Base-by-base conservation (phyloP, 2,113 vertebrate genomes). In the Haplochromis vanheusdeni region DNA sequence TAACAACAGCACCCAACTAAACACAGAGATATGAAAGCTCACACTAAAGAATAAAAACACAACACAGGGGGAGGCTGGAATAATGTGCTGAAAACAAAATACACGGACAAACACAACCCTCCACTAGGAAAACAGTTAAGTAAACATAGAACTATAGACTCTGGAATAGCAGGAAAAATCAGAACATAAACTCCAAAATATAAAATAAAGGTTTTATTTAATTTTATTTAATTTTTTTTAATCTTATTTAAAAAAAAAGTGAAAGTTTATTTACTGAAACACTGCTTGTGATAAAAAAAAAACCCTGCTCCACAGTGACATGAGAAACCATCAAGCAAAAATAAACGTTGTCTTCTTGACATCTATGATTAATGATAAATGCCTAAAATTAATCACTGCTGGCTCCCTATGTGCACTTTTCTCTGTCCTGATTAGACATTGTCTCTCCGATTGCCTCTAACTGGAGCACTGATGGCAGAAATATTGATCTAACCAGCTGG, bases 201-300 rank as follows among this genome's bases (percentile, higher is more conserved):
- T 42, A 23, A 26, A 42, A 23, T 9, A 70, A 70, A 14, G 33
- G 1, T 16, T 58, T 58, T 9, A 5, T 26, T 56, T 5, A 58
- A 16, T 56, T 56, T 28, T 1, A 31, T 31, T 58, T 2, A 2
- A 51, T 1, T 19, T 11, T 11, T 21, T n/a, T n/a, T 6, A 0
- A 33, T n/a, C 37, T 65, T 21, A 13, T 35, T 60, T 19, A 0
- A 4, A 37, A 37, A 21, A 21, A 70, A 70, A 0, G n/a, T 42
- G 11, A 45, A 45, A 45, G 14, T 45, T 13, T 26, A 73, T 73
- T 45, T 45, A 73, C 68, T 45, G 40, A 73, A 45, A 73, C 68
- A 45, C 40, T 17, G 5, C 4, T 73, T 5, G 45, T 45, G 40
- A 45, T 73, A 6, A 42, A 62, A 19, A 51, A 13, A 2, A 7